These are phyloP conservation scores for Eptesicus fuscus DNA, from an alignment of 2,113 vertebrate genomes.

Conservation along the genomic window DNA sequence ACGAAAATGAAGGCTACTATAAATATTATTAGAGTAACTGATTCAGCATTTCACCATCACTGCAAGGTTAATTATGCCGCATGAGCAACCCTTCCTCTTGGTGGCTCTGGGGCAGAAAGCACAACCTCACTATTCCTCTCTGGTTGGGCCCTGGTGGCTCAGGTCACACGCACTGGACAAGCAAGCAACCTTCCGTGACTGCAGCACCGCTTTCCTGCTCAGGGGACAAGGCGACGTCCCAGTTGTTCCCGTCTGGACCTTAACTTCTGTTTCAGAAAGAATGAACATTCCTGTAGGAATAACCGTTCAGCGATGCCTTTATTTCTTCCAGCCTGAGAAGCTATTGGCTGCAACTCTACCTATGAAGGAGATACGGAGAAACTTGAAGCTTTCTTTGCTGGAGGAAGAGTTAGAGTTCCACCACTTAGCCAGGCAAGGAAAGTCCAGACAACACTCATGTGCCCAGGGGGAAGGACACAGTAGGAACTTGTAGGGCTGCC, in stretches of 20 bases:
- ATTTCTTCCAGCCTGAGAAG: not conserved
- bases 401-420: not conserved
- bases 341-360: not conserved
- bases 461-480: accelerated
- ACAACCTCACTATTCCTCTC: accelerated
- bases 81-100: not conserved
- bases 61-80: not conserved
- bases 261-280: not conserved
- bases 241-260: not conserved
- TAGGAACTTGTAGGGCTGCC: no score
- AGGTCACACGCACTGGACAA: not conserved
- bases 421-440: not conserved
- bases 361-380: not conserved
- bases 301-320: not conserved
- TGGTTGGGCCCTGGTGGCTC: not conserved
- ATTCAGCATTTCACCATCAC: not conserved
- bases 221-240: not conserved
- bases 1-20: not conserved
- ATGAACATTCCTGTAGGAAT: not conserved
- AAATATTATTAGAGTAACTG: not conserved
- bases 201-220: not conserved
- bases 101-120: not conserved
- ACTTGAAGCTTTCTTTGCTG: not conserved
- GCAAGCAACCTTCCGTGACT: not conserved
- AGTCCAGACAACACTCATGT: not conserved